Evolutionary conservation across 2,888 invertebrate genomes (phyloP).

Genomic region (Tuberolachnus salignus): DNA sequence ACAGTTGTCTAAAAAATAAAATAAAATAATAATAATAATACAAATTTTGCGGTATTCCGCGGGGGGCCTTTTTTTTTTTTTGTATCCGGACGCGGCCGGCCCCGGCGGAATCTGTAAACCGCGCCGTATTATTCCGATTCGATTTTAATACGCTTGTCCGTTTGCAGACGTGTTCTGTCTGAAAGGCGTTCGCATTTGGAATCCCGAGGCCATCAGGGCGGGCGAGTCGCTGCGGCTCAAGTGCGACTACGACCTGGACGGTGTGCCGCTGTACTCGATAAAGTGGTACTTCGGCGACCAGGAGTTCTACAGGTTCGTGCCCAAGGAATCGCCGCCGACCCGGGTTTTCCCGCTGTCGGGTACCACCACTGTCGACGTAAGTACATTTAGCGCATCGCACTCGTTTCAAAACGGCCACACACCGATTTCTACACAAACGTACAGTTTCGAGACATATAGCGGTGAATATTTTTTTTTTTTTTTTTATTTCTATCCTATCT

Average conservation of each 20-base stretch:
- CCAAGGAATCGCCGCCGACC: slow-evolving; percentile 73
- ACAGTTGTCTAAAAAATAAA: no score
- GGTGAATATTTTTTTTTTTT: no score
- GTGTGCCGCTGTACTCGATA: slow-evolving; percentile 74
- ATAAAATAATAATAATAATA: no score
- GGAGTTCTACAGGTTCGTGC: slow-evolving; percentile 79
- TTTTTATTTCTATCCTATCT: no score
- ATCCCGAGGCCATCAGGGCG: slow-evolving; percentile 67
- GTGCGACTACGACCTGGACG: slow-evolving; percentile 69
- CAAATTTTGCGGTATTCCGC: no score
- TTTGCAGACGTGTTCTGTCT: slow-evolving; percentile 58
- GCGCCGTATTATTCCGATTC: no score
- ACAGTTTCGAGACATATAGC: no score
- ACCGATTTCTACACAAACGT: background rate
- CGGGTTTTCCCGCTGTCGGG: slow-evolving; percentile 73
- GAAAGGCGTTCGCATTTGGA: slow-evolving; percentile 60
- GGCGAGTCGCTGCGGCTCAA: slow-evolving; percentile 67
- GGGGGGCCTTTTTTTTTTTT: no score
- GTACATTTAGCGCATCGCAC: slow-evolving; percentile 63
- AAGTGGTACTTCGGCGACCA: slow-evolving; percentile 77
- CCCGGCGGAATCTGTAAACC: no score
- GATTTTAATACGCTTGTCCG: no score
- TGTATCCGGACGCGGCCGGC: no score
- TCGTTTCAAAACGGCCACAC: background rate
- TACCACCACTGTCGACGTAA: slow-evolving; percentile 73